Evolutionary conservation across 2,888 invertebrate species (phyloP).

Genomic region (Hyalella azteca): DNA sequence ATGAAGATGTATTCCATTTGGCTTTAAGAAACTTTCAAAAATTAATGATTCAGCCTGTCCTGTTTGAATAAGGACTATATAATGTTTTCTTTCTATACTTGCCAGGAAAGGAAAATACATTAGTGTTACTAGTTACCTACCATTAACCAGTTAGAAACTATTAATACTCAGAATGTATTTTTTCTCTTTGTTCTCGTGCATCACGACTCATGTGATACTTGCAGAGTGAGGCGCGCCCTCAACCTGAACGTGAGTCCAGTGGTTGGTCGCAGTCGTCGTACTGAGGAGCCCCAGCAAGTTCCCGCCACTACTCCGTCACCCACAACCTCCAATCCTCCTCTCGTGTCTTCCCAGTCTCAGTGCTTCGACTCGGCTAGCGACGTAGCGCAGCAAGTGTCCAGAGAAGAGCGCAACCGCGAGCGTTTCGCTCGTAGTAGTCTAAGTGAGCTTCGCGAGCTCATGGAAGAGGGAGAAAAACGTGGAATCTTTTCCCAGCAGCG

Average conservation of each 20-base stretch:
- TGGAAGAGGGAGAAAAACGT: constrained; percentile 61
- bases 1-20: too few relatives aligned
- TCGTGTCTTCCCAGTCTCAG: constrained; percentile 6
- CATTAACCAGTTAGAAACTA: too few relatives aligned
- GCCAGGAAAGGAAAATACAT: too few relatives aligned
- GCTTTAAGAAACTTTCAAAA: too few relatives aligned
- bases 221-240: neutral
- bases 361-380: constrained; percentile 13
- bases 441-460: constrained; percentile 65
- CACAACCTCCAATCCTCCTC: neutral
- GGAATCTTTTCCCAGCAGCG: constrained; percentile 55
- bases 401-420: constrained; percentile 37
- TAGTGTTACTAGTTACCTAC: too few relatives aligned
- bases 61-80: too few relatives aligned
- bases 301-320: neutral
- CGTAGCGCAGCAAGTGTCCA: neutral
- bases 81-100: too few relatives aligned
- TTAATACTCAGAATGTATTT: too few relatives aligned
- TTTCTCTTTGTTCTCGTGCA: too few relatives aligned
- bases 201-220: too few relatives aligned
- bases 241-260: constrained; percentile 24
- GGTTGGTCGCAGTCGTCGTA: constrained; percentile 63
- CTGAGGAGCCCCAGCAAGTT: neutral
- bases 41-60: too few relatives aligned
- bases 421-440: constrained; percentile 63